Evolutionary conservation across 2,113 vertebrate genomes (phyloP), one percentile per base, ranked within the genome.

Genomic region (Petroica traversi): DNA sequence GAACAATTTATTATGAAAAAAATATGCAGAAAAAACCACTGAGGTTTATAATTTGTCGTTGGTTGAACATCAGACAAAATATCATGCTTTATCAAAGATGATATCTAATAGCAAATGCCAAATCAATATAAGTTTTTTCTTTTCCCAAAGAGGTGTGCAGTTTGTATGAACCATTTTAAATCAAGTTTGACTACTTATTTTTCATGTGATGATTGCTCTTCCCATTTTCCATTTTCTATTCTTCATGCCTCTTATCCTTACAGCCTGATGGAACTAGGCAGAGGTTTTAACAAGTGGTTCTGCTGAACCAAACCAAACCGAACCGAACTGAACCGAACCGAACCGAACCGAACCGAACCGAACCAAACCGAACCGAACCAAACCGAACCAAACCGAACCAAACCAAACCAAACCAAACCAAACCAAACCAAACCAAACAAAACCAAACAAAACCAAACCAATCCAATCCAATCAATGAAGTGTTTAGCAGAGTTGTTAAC

Each of bases 211-310:
- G 41, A 24, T 15, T 89, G 12, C 14, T 41, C 22, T 66, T 85
- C 33, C 41, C 10, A 3, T n/a, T 73, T 15, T 40, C 25, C 41
- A 15, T 73, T 80, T 85, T 62, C n/a, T 45, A 6, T 38, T 40
- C 18, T 19, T 92, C 13, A 33, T 54, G 18, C 18, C 23, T 86
- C 38, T 79, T 29, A 49, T 54, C 62, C 38, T 79, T 69, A 49
- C 14, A 59, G 41, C 4, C 49, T 66, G 3, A 11, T 58, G 59
- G 79, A 73, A 83, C 14, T 12, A 36, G 48, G 14, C 12, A 67
- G 49, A 83, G 48, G 28, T 76, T 88, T 76, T 83, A 86, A 34
- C n/a, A 90, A 38, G 49, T 67, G 52, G 9, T 46, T 94, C 63
- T 77, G 23, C 48, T n/a, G 29, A 85, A 81, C 23, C 20, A 79